Conservation (phyloP, 2,797 vertebrate genomes). For the Eulemur albifrons region DNA sequence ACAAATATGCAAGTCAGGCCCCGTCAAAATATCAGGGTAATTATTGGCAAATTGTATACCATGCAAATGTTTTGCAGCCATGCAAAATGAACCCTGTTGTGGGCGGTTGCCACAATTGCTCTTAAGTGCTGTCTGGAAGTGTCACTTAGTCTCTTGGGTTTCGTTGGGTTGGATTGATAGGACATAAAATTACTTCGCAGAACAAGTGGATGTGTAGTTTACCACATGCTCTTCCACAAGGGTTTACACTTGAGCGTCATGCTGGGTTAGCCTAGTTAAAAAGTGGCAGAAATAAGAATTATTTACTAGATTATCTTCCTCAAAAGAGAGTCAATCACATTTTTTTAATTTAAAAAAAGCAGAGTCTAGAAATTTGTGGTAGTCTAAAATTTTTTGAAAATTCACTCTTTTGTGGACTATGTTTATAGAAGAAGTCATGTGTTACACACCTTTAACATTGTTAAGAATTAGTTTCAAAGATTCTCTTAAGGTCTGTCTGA, state of each 20-base stretch:
- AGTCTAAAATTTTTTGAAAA: conserved; percentile 39
- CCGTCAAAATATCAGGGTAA: conserved; percentile 76
- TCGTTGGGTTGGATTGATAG: conserved; percentile 6
- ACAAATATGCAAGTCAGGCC: conserved; percentile 62
- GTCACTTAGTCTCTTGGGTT: conserved; percentile 49
- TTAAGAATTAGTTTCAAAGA: conserved; percentile 17
- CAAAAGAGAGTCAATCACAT: conserved; percentile 23
- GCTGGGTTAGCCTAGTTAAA: neutral
- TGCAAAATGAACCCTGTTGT: conserved; percentile 68
- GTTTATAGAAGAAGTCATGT: conserved; percentile 37
- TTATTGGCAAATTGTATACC: conserved; percentile 73
- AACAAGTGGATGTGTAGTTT: conserved; percentile 17
- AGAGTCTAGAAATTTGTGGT: conserved; percentile 10
- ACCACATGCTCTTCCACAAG: neutral
- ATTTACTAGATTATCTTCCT: conserved; percentile 40
- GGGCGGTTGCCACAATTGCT: conserved; percentile 54
- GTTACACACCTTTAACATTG: conserved; percentile 34
- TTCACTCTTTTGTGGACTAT: neutral
- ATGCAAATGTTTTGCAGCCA: conserved; percentile 63
- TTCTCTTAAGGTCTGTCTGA: conserved; percentile 17
- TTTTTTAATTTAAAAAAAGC: conserved; percentile 27
- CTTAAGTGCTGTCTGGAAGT: conserved; percentile 45
- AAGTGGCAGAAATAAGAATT: conserved; percentile 29
- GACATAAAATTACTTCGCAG: neutral
- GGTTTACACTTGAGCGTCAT: conserved; percentile 33